Evolutionary conservation across 1,140 invertebrate genomes (phyloP), one percentile per base, ranked within the genome.

Genomic region (Brachionus rubens): DNA sequence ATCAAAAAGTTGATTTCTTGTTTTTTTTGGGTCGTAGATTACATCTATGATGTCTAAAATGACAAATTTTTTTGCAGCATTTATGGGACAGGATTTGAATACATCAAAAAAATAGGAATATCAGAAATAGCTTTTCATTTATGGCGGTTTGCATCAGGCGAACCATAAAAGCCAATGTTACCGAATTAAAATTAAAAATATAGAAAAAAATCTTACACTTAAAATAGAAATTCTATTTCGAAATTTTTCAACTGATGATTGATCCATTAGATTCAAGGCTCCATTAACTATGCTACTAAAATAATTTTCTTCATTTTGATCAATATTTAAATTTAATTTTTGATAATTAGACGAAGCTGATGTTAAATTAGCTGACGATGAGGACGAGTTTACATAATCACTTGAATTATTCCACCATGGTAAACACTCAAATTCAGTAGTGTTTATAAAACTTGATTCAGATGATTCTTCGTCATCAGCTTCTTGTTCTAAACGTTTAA

Each of bases 381-480:
- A 59, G 0, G 54, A 59, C 3, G 54, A 59, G 36, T 59, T 19
- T 6, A n/a, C 28, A 16, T 59, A 6, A 3, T 54, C 50, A 26
- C 10, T 12, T 14, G 43, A 46, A 40, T 0, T 33, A 21, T 62
- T 62, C 59, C 59, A 65, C 59, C 59, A 65, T 24, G 59, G 36
- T 12, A 65, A 10, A 14, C 33, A 43, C 5, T 65, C 59, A 26
- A 65, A 46, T 24, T 65, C 59, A 19, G 43, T 10, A 16, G 5
- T 46, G 14, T 43, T 65, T 65, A 30, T 65, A 9, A 43, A 43
- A 65, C 59, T 65, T 14, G 59, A 65, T 12, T 65, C 59, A 12
- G 59, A 65, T 16, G 59, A 65, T 5, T 43, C 24, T 10, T 65
- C 59, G 28, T 65, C 59, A 26, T 65, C 59, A 65, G 59, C 59